Conservation (phyloP, 2,888 invertebrate genomes). For the Cantharis rufa region DNA sequence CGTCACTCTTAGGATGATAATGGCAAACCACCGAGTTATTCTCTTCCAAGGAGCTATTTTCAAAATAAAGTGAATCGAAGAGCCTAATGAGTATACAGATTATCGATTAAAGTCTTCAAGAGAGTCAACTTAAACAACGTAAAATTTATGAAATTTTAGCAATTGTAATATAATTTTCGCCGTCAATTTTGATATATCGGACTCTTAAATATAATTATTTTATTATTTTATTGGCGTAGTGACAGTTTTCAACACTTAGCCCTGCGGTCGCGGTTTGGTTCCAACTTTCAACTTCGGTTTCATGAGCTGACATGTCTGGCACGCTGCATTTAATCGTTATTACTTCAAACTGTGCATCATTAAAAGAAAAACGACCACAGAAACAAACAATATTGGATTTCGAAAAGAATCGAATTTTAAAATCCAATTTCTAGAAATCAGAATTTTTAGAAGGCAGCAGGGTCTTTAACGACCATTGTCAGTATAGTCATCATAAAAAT, state of each 20-base stretch:
- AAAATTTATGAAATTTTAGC: neutral
- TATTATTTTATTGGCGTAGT: conserved; percentile 38
- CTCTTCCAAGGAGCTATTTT: too few relatives aligned
- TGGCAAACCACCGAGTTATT: too few relatives aligned
- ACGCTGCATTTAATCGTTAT: conserved; percentile 10
- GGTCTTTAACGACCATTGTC: neutral
- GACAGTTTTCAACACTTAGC: conserved; percentile 32
- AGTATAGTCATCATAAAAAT: neutral
- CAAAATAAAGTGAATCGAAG: too few relatives aligned
- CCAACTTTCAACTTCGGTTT: conserved; percentile 28
- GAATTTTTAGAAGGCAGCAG: too few relatives aligned
- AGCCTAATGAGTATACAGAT: neutral
- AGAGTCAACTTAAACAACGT: neutral
- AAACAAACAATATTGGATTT: neutral
- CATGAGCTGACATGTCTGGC: conserved; percentile 21
- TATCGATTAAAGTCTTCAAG: neutral
- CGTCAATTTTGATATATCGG: neutral
- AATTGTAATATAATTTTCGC: neutral
- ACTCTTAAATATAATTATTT: neutral
- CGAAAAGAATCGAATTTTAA: neutral
- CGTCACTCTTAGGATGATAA: too few relatives aligned
- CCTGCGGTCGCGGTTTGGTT: conserved; percentile 38
- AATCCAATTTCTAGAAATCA: neutral
- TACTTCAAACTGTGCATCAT: neutral
- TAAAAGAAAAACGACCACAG: neutral